Conservation (phyloP, 2,113 vertebrate genomes). For the Falcunculus frontatus region DNA sequence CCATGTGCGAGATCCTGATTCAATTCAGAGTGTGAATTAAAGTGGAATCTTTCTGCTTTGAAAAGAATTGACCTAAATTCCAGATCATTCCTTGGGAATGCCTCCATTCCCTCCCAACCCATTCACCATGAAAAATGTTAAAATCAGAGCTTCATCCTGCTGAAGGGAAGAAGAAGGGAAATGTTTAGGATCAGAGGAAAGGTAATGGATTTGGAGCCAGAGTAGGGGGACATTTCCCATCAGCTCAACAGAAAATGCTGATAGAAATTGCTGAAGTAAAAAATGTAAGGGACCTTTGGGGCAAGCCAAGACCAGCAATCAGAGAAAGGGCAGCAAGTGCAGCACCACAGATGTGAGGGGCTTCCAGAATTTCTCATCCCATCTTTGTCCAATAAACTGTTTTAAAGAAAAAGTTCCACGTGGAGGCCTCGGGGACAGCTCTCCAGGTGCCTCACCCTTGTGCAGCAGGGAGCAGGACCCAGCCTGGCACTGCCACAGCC, state of each 20-base stretch:
- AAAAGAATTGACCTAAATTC: not conserved
- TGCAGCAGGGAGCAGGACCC: not conserved
- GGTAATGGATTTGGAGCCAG: not conserved
- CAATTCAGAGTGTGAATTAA: not conserved
- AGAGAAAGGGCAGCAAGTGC: not conserved
- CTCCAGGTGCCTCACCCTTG: not conserved
- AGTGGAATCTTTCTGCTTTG: not conserved
- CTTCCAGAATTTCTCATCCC: not conserved
- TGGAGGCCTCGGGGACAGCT: not conserved
- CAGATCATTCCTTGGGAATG: not conserved
- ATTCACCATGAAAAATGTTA: not conserved
- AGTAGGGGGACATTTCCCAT: not conserved
- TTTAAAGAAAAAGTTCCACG: accelerated
- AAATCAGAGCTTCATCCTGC: not conserved
- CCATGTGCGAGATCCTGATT: not conserved
- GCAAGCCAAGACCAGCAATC: not conserved
- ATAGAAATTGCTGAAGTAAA: not conserved
- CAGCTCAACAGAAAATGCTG: not conserved
- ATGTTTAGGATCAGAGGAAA: not conserved
- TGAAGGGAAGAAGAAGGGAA: not conserved
- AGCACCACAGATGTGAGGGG: not conserved
- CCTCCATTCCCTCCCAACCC: not conserved
- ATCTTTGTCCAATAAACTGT: not conserved
- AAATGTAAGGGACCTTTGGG: not conserved
- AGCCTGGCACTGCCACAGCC: not conserved